These are phyloP conservation scores for Diadegma fenestrale DNA, from an alignment of 2,888 invertebrate genomes.

Conservation along the genomic window DNA sequence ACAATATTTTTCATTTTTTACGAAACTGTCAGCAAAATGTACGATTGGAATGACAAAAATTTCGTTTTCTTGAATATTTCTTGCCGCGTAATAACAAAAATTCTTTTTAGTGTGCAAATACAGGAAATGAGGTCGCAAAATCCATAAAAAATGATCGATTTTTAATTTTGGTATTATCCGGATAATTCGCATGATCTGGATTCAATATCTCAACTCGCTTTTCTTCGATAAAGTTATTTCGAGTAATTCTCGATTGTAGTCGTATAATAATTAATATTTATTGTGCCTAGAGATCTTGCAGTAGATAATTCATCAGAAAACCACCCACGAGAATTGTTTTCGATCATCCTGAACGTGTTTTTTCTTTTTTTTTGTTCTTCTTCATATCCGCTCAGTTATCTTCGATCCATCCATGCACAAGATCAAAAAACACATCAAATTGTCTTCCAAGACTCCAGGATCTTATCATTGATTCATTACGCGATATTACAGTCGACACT, in stretches of 20 bases:
- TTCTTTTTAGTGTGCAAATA: no score
- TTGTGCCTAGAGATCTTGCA: constrained; percentile 6
- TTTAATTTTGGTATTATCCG: not conserved
- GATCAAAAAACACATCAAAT: constrained; percentile 9
- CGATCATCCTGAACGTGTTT: constrained; percentile 14
- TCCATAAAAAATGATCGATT: not conserved
- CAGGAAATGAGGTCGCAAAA: not conserved
- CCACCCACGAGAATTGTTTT: not conserved
- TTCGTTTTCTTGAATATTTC: no score
- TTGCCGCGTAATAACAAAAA: no score
- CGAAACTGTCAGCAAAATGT: no score
- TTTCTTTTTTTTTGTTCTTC: not conserved
- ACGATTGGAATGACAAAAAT: no score
- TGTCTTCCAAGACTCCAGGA: not conserved
- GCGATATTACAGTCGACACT: constrained; percentile 10
- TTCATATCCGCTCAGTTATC: not conserved
- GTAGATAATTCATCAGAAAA: constrained; percentile 36
- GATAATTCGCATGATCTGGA: not conserved
- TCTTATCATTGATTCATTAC: constrained; percentile 55
- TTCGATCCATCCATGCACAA: constrained; percentile 3
- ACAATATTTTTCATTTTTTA: no score
- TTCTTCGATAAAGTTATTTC: not conserved
- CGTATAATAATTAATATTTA: not conserved
- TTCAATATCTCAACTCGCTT: not conserved
- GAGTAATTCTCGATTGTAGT: constrained; percentile 12